A percentile compares a stretch with the other conserved stretches of the same genome.
These are phyloP conservation scores for Brachionus rubens DNA, from an alignment of 1,140 invertebrate species.

Conservation along the genomic window DNA sequence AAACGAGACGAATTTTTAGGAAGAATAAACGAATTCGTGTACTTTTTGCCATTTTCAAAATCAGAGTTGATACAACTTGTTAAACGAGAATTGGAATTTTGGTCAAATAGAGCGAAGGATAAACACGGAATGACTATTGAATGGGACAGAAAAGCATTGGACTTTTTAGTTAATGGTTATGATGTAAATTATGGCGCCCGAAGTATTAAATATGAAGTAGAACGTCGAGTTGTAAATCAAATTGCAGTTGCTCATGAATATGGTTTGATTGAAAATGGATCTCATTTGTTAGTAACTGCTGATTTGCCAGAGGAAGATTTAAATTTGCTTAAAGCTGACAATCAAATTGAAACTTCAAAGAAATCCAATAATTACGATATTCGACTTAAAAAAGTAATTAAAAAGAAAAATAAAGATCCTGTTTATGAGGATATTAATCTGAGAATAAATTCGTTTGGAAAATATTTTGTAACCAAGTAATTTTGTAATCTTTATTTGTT, in stretches of 20 bases:
- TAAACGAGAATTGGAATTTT: constrained; percentile 72
- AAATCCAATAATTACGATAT: constrained; percentile 23
- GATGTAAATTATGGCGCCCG: constrained; percentile 85
- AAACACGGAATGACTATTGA: constrained; percentile 75
- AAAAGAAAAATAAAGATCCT: constrained; percentile 14
- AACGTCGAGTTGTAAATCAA: constrained; percentile 78
- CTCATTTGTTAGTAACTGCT: constrained; percentile 50
- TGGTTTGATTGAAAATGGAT: constrained; percentile 62
- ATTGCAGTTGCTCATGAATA: constrained; percentile 70
- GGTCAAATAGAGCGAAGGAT: constrained; percentile 71
- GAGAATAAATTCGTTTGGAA: constrained; percentile 33
- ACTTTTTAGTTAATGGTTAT: constrained; percentile 79
- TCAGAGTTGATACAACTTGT: constrained; percentile 76
- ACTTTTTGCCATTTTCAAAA: constrained; percentile 84
- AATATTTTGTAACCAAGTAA: constrained; percentile 40
- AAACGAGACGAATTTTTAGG: constrained; percentile 85
- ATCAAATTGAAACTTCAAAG: background rate
- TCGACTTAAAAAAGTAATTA: background rate
- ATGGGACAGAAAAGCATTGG: constrained; percentile 80
- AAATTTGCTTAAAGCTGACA: background rate
- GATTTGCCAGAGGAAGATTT: constrained; percentile 35
- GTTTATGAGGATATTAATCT: constrained; percentile 26
- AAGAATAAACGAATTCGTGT: constrained; percentile 89
- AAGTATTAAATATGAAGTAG: constrained; percentile 82
- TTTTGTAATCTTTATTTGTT: background rate